Conservation (phyloP, 1,140 invertebrate genomes). For the Lerema accius region DNA sequence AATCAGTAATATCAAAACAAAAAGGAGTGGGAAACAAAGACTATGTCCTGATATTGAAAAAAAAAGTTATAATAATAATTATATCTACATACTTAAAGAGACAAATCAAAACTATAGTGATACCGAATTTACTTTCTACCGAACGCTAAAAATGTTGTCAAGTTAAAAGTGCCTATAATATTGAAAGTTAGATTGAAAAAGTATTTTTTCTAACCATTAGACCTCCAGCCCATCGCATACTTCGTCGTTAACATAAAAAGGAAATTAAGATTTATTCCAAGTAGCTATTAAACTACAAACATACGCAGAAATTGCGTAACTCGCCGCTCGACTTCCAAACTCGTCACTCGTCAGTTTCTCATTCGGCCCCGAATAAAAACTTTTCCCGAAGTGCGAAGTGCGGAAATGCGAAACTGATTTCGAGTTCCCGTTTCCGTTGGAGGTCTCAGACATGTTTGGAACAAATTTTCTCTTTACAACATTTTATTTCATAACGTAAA, state of each 20-base stretch:
- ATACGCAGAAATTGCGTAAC: conserved; percentile 5
- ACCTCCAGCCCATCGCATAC: not conserved
- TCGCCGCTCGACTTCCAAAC: conserved; percentile 6
- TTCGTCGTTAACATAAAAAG: not conserved
- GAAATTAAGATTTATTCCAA: not conserved
- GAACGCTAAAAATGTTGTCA: no score
- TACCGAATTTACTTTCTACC: no score
- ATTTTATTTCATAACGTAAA: not conserved
- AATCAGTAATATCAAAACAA: no score
- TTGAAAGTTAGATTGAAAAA: no score
- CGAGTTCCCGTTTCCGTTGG: conserved; percentile 13
- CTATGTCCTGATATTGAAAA: no score
- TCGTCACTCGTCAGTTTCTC: conserved; percentile 20
- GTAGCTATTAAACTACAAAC: not conserved
- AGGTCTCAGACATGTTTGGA: not conserved
- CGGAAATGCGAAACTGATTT: conserved; percentile 24
- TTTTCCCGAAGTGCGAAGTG: conserved; percentile 9
- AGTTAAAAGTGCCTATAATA: no score
- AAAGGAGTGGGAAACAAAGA: no score
- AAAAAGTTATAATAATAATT: no score
- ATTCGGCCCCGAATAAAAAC: conserved; percentile 8
- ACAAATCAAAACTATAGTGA: no score
- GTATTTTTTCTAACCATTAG: no score
- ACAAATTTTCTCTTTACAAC: not conserved
- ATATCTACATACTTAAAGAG: no score